Evolutionary conservation across 1,140 invertebrate species (phyloP), one percentile per base, ranked within the genome.

Genomic region (Philotrypesis tridentata): DNA sequence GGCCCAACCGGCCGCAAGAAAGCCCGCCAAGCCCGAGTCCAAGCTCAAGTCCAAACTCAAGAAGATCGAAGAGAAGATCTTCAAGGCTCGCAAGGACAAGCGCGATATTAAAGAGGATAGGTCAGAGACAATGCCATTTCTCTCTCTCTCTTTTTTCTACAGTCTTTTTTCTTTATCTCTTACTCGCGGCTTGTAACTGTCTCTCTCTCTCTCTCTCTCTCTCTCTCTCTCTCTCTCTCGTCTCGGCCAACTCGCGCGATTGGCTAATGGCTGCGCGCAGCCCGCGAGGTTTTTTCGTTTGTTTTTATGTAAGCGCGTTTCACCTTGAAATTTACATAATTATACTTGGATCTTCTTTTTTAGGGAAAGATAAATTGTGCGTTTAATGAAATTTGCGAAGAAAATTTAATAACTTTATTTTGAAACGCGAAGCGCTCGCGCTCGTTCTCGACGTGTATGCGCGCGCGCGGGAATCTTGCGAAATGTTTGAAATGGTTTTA

Each of bases 31-130:
- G 79, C 85, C 85, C 82, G 87, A 87, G 40, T 31, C 78, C 77
- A 88, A 86, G 72, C 82, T 85, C 37, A 91, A 90, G 68, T 87
- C 88, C 40, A 92, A 91, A 84, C 71, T 81, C 29, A 91, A 89
- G 81, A 90, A 87, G 80, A 84, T 82, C 68, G 89, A 86, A 67
- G 76, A 82, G 23, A 77, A 83, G 43, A 78, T 65, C n/a, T 55
- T 55, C 48, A 83, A 84, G 33, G 25, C 37, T 33, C 73, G 68
- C 23, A 87, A 85, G 48, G 80, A 82, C 0, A 82, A 82, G 31
- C 71, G 60, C 6, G 25, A 75, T n/a, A 60, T 23, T 60, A 81
- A 80, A n/a, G 71, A 74, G 11, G 71, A 81, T 60, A 81, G 79
- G 79, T 81, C n/a, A 79, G 48, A 72, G n/a, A 27, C 21, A 48